Evolutionary conservation across 1,140 invertebrate species (phyloP).

Genomic region (Arctopsyche grandis): DNA sequence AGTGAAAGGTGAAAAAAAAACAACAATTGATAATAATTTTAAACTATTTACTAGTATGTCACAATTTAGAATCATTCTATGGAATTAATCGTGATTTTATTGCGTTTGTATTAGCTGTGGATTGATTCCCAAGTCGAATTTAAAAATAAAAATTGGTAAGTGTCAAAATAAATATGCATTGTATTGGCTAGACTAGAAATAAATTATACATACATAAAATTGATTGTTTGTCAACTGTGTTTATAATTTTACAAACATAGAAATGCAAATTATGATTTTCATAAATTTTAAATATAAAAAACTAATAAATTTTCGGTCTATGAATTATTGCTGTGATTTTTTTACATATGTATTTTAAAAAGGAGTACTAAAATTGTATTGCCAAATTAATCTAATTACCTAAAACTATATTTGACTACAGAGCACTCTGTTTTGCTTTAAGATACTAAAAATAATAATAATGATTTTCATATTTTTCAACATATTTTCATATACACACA

Average conservation of each 20-base stretch:
- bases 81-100: slow-evolving; percentile 7
- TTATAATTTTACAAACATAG: not conserved
- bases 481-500: not conserved
- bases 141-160: not conserved
- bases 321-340: too few species aligned
- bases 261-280: not conserved
- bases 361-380: too few species aligned
- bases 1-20: too few species aligned
- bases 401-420: too few species aligned
- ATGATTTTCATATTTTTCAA: not conserved
- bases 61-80: not conserved
- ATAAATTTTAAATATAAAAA: too few species aligned
- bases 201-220: not conserved
- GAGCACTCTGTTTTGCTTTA: not conserved
- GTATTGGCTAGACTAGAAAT: slow-evolving; percentile 17
- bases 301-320: too few species aligned
- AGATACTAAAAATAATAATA: not conserved
- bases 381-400: too few species aligned
- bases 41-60: too few species aligned
- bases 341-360: too few species aligned
- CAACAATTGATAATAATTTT: too few species aligned
- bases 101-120: not conserved
- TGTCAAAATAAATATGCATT: not conserved
- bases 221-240: too few species aligned
- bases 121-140: not conserved